Conservation (phyloP, 2,113 vertebrate genomes). For the Spheniscus mendiculus region DNA sequence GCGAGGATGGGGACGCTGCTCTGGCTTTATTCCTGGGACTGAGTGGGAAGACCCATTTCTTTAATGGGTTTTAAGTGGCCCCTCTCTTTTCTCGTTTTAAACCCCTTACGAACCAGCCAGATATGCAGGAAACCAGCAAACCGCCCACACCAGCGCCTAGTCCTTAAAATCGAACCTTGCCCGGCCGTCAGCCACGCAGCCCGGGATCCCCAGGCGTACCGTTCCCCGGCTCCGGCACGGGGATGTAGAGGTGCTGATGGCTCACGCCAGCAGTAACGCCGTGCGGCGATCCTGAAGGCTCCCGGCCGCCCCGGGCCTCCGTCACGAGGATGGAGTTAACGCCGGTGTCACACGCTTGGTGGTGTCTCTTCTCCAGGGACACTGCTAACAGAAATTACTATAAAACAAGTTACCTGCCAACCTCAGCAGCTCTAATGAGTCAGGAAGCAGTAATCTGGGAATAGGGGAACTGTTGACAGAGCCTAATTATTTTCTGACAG, state of each 20-base stretch:
- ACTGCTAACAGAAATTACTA: conserved; percentile 56
- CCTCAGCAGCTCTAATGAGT: conserved; percentile 41
- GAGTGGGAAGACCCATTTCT: not conserved
- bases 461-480: conserved; percentile 53
- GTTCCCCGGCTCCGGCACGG: not conserved
- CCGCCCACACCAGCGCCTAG: fast-evolving
- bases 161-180: not conserved
- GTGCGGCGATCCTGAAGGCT: fast-evolving
- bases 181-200: fast-evolving
- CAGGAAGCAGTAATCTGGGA: conserved; percentile 60
- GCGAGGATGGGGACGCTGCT: not conserved
- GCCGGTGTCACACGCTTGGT: not conserved
- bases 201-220: not conserved
- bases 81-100: not conserved
- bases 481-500: conserved; percentile 62
- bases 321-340: not conserved
- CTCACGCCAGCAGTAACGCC: not conserved
- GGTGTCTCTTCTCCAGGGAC: conserved; percentile 44
- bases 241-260: fast-evolving
- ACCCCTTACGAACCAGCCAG: not conserved
- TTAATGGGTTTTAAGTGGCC: not conserved
- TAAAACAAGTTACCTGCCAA: conserved; percentile 61
- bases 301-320: not conserved
- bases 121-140: not conserved
- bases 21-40: not conserved